Evolutionary conservation across 2,888 invertebrate species (phyloP).

Genomic region (Hypomecis punctinalis): DNA sequence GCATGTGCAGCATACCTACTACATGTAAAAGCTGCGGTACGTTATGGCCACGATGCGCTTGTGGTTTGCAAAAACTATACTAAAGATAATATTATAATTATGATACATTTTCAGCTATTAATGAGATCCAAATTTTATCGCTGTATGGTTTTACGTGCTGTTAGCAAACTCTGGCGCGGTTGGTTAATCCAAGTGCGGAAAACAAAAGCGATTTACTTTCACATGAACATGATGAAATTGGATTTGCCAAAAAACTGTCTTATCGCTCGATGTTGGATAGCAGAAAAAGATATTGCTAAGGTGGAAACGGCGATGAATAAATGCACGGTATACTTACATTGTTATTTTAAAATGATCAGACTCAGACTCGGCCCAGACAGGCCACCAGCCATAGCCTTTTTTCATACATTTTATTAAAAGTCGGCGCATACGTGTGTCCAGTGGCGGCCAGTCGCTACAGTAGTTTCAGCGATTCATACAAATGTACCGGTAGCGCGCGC

Average conservation of each 20-base stretch:
- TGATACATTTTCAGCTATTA: conserved; percentile 85
- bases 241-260: conserved; percentile 93
- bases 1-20: too few relatives aligned
- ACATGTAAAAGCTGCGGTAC: too few relatives aligned
- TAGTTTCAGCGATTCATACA: too few relatives aligned
- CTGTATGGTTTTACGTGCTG: conserved; percentile 91
- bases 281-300: conserved; percentile 85
- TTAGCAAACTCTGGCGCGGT: conserved; percentile 90
- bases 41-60: too few relatives aligned
- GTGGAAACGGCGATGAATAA: conserved; percentile 79
- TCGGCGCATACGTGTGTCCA: too few relatives aligned
- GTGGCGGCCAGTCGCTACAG: too few relatives aligned
- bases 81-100: too few relatives aligned
- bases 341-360: not conserved
- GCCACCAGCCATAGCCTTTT: too few relatives aligned
- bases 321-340: conserved; percentile 54
- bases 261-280: conserved; percentile 93
- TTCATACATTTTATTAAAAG: too few relatives aligned
- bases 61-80: too few relatives aligned
- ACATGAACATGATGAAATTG: conserved; percentile 92
- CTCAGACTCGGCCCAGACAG: too few relatives aligned
- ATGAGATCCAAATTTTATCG: conserved; percentile 93
- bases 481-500: too few relatives aligned
- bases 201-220: conserved; percentile 94
- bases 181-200: conserved; percentile 95